phyloP scores from a whole-genome alignment of 1,140 invertebrate species.

The Brachionus rotundiformis region DNA sequence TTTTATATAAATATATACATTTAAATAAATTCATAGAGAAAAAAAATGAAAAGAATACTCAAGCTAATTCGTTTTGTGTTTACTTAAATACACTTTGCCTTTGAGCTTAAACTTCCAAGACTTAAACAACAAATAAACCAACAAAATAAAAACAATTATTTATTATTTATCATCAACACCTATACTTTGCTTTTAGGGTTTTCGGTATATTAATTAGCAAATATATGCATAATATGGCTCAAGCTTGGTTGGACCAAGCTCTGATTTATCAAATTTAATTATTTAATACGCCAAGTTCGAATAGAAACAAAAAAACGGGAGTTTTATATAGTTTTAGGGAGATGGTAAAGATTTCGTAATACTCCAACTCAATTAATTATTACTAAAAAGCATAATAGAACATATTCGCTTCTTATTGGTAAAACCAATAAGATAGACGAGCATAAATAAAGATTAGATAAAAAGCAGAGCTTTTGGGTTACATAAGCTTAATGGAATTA shows the following conservation, averaged over 20 bases:
- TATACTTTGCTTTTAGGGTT: not conserved
- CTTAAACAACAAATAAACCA: not conserved
- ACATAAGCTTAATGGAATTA: not conserved
- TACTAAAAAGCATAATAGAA: slow-evolving; percentile 5
- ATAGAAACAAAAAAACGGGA: not conserved
- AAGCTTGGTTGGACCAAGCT: not conserved
- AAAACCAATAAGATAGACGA: not conserved
- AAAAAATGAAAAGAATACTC: too few species aligned
- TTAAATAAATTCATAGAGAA: not conserved
- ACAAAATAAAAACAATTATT: slow-evolving; percentile 22
- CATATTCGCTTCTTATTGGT: slow-evolving; percentile 21
- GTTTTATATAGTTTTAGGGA: slow-evolving; percentile 15
- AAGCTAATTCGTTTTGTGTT: not conserved
- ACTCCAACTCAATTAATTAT: slow-evolving; percentile 36
- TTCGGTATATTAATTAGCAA: slow-evolving; percentile 30
- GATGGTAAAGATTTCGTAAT: slow-evolving; percentile 18
- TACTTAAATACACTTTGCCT: slow-evolving; percentile 45
- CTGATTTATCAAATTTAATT: not conserved
- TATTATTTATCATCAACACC: slow-evolving; percentile 16
- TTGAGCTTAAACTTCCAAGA: not conserved
- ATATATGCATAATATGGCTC: not conserved
- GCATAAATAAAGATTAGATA: slow-evolving; percentile 12
- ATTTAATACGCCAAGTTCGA: slow-evolving; percentile 15
- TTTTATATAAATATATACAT: too few species aligned
- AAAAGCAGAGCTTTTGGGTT: not conserved